Percentiles rank a stretch among this genome's conserved stretches.
Evolutionary conservation across 2,797 vertebrate genomes (phyloP).

Genomic region (Melanotaenia boesemani): DNA sequence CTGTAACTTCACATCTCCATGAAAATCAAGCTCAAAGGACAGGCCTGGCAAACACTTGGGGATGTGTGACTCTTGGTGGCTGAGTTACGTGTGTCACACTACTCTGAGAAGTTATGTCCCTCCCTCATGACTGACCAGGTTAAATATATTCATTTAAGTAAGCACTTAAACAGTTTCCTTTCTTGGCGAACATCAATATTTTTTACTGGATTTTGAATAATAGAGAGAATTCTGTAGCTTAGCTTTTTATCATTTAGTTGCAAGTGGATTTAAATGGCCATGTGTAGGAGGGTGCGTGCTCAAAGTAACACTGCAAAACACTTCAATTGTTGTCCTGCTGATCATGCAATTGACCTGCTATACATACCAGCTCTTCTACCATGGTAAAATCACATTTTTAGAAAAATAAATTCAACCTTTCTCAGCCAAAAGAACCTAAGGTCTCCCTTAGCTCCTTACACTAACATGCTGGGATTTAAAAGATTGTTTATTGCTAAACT

Average conservation of each 20-base stretch:
- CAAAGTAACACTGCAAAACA: no score
- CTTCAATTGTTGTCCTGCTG: not conserved
- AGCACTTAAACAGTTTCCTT: constrained; percentile 55
- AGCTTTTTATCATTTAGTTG: constrained; percentile 14
- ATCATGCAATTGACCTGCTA: not conserved
- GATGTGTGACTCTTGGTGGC: constrained; percentile 75
- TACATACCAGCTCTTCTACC: not conserved
- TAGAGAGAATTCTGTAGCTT: not conserved
- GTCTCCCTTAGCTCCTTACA: not conserved
- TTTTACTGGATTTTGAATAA: constrained; percentile 24
- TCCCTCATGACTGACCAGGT: constrained; percentile 69
- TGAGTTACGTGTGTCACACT: constrained; percentile 71
- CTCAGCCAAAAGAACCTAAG: not conserved
- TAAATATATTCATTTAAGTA: constrained; percentile 68
- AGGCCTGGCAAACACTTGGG: constrained; percentile 66
- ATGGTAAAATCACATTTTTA: not conserved
- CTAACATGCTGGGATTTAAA: not conserved
- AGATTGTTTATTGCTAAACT: not conserved
- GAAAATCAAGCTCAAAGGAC: constrained; percentile 69
- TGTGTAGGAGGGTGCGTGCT: not conserved
- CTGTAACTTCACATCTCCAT: constrained; percentile 68
- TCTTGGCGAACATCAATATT: constrained; percentile 18
- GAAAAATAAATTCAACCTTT: not conserved
- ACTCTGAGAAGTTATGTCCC: constrained; percentile 65
- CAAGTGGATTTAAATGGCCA: constrained; percentile 2